Percentiles rank a stretch among this genome's conserved stretches.
phyloP scores from a whole-genome alignment of 2,113 vertebrate species.

The Microtus oregoni region DNA sequence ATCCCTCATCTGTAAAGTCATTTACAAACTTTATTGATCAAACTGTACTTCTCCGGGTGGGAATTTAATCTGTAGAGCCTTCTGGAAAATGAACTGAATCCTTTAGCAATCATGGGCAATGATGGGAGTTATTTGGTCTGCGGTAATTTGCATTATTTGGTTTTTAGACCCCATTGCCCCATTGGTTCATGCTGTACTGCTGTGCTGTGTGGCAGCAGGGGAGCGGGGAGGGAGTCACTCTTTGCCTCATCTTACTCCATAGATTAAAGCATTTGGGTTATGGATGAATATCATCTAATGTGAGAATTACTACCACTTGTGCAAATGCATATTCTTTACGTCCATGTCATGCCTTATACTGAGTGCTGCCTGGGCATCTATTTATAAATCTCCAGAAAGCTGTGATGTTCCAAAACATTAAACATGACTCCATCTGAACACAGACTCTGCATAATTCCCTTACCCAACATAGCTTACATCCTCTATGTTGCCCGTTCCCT shows the following conservation, averaged over 20 bases:
- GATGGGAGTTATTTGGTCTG: conserved; percentile 84
- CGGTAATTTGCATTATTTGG: conserved; percentile 85
- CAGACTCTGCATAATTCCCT: not conserved
- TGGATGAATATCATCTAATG: conserved; percentile 28
- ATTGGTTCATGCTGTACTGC: conserved; percentile 33
- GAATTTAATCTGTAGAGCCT: conserved; percentile 78
- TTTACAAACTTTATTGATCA: conserved; percentile 86
- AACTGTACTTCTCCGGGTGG: conserved; percentile 77
- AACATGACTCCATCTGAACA: not conserved
- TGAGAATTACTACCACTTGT: conserved; percentile 8
- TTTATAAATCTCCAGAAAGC: conserved; percentile 7
- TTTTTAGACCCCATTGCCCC: conserved; percentile 78
- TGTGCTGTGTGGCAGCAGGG: conserved; percentile 60
- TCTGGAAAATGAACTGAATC: conserved; percentile 82
- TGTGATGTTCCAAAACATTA: conserved; percentile 54
- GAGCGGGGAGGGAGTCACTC: conserved; percentile 66
- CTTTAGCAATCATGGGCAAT: conserved; percentile 82
- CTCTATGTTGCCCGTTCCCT: not conserved
- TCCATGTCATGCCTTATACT: not conserved
- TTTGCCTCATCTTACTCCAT: conserved; percentile 23
- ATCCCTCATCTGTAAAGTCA: conserved; percentile 84
- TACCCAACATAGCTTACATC: not conserved
- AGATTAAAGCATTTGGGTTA: conserved; percentile 22
- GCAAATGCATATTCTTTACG: not conserved
- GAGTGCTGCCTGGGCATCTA: not conserved